Evolutionary conservation across 1,140 invertebrate species (phyloP), one percentile per base, ranked within the genome.

Genomic region (Drosophila watanabei): DNA sequence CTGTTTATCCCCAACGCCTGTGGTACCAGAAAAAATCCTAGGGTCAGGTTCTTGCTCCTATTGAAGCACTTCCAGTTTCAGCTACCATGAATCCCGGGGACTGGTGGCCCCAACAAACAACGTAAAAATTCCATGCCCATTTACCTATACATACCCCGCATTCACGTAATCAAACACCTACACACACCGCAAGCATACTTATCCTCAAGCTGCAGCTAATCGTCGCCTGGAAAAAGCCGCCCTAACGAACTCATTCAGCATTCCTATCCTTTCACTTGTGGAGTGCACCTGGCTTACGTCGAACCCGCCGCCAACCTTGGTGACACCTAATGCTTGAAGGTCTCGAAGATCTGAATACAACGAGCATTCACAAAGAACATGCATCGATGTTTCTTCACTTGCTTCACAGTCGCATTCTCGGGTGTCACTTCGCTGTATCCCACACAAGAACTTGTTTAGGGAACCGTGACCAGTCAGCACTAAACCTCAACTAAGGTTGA

Each of bases 331-430:
- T 2, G 10, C 24, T 18, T 18, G 14, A 14, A 48, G 59, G n/a
- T 51, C 58, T 5, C 41, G 39, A 16, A 57, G 30, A 48, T 63
- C 68, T 4, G 43, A 35, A 33, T 71, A 71, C 32, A 64, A 5
- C 32, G 52, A 33, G n/a, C 69, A 72, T 33, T 65, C 61, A 51
- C 61, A 72, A 10, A 72, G 61, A 51, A 72, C 52, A 51, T 65
- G 69, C 10, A 20, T 9, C 45, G 33, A 64, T 7, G 41, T 72
- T 61, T 72, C 61, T 2, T 43, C 11, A 13, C 24, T 18, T 5
- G 24, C 30, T 28, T 32, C 59, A 48, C 68, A 69, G 3, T 4
- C 49, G 49, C 66, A 62, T 45, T 62, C 58, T 20, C 58, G 18
- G 35, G 58, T 54, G 11, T 49, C 48, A 28, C 60, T 52, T n/a